These are phyloP conservation scores for Lemur catta DNA, from an alignment of 2,797 vertebrate species.

Conservation along the genomic window DNA sequence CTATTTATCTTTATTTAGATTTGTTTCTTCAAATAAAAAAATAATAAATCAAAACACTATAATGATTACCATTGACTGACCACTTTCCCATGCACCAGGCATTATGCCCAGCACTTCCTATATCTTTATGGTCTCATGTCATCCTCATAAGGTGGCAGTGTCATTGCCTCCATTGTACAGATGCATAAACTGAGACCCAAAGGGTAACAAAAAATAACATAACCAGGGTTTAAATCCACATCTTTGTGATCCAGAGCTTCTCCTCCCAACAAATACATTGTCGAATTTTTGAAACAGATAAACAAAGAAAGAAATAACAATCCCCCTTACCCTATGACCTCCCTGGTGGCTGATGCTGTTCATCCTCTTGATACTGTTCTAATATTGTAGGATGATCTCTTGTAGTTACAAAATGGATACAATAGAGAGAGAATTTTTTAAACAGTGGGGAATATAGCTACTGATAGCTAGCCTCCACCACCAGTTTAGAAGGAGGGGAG, in stretches of 20 bases:
- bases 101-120: neutral
- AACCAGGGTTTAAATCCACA: neutral
- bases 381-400: neutral
- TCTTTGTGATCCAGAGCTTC: neutral
- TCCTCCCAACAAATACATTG: neutral
- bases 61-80: neutral
- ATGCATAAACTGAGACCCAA: neutral
- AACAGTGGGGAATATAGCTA: neutral
- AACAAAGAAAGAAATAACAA: neutral
- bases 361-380: neutral
- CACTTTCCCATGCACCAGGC: neutral
- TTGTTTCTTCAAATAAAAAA: conserved; percentile 17
- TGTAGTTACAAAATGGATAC: neutral
- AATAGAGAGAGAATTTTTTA: neutral
- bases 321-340: neutral
- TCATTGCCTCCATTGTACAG: neutral
- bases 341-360: neutral
- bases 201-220: neutral
- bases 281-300: neutral
- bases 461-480: neutral
- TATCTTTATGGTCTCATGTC: neutral
- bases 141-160: neutral
- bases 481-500: neutral
- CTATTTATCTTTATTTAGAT: neutral
- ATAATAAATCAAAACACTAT: neutral